Conservation (phyloP, 2,797 vertebrate genomes). For the Mus minutoides region DNA sequence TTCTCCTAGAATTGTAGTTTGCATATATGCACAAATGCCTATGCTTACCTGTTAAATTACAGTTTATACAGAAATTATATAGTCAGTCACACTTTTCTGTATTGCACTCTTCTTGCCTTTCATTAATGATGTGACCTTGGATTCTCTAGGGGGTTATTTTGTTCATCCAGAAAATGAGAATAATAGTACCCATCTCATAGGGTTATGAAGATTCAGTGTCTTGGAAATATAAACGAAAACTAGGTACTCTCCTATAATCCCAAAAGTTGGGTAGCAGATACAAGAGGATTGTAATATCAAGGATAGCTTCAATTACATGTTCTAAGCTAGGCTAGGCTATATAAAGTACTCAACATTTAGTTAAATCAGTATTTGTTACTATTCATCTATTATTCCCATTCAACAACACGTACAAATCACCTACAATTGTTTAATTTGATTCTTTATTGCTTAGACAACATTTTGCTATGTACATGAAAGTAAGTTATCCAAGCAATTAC, state of each 20-base stretch:
- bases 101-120: neutral
- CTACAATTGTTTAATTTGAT: neutral
- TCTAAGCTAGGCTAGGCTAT: neutral
- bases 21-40: neutral
- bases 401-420: neutral
- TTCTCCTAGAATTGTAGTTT: neutral
- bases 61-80: constrained; percentile 32
- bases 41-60: neutral
- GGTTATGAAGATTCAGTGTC: neutral
- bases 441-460: neutral
- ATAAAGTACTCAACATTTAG: neutral
- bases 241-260: neutral
- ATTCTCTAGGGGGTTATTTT: constrained; percentile 31
- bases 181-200: neutral
- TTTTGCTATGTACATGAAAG: constrained; percentile 10
- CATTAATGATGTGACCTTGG: neutral
- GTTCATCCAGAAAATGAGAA: neutral
- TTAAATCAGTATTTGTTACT: neutral
- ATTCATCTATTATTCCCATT: neutral
- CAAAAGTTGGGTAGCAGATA: too few relatives aligned
- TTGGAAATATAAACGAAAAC: neutral
- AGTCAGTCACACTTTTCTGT: neutral
- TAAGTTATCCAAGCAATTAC: neutral
- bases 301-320: neutral
- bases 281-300: neutral